Conservation (phyloP, 1,140 invertebrate species). For the Atta colombica region DNA sequence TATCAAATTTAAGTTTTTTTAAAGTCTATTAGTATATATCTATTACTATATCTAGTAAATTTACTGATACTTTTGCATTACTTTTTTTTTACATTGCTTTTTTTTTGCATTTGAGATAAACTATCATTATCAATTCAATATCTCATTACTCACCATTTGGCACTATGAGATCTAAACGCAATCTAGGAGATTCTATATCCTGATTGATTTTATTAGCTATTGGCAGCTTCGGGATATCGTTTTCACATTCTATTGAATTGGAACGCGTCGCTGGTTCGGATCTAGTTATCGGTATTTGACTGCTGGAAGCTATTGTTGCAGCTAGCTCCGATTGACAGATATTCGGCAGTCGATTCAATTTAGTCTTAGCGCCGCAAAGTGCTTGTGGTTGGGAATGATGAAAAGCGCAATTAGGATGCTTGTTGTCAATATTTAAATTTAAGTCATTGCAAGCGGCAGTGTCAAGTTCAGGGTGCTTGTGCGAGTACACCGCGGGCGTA, state of each 20-base stretch:
- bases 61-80: background rate
- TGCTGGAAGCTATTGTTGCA: constrained; percentile 65
- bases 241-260: constrained; percentile 83
- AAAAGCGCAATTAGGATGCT: constrained; percentile 68
- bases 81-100: background rate
- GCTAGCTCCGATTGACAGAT: constrained; percentile 74
- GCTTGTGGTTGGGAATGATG: constrained; percentile 71
- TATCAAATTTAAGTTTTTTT: background rate
- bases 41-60: too few relatives aligned
- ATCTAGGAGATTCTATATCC: constrained; percentile 73
- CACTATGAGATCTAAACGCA: constrained; percentile 77
- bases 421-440: constrained; percentile 66
- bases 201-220: constrained; percentile 72
- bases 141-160: constrained; percentile 77
- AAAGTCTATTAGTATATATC: background rate
- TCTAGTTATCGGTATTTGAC: constrained; percentile 72
- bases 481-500: constrained; percentile 66
- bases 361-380: constrained; percentile 55
- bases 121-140: background rate
- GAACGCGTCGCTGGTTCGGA: constrained; percentile 82
- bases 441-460: constrained; percentile 68
- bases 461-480: constrained; percentile 79
- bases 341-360: constrained; percentile 59
- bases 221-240: constrained; percentile 77
- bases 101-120: background rate